Evolutionary conservation across 1,140 invertebrate species (phyloP).

Genomic region (Drepana arcuata): DNA sequence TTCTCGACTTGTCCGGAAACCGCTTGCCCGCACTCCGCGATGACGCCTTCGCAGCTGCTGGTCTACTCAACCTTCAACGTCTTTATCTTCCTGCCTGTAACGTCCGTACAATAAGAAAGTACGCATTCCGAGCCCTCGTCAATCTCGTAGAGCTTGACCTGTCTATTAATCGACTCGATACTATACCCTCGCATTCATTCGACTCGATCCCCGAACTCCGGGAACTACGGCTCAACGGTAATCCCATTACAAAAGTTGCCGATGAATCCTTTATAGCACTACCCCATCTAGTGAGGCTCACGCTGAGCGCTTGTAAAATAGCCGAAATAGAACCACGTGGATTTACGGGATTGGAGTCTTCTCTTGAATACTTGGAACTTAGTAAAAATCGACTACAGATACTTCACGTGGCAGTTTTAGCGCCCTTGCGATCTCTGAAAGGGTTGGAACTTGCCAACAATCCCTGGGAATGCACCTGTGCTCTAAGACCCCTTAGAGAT

Average conservation of each 20-base stretch:
- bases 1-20: conserved; percentile 84
- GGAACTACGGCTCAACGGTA: conserved; percentile 81
- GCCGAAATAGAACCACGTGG: conserved; percentile 77
- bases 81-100: conserved; percentile 79
- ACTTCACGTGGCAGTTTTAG: conserved; percentile 76
- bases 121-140: conserved; percentile 79
- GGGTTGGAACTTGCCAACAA: conserved; percentile 83
- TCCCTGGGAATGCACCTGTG: conserved; percentile 87
- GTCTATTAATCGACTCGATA: conserved; percentile 78
- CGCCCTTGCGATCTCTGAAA: conserved; percentile 78
- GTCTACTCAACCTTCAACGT: conserved; percentile 84
- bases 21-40: conserved; percentile 76
- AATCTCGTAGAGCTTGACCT: conserved; percentile 86
- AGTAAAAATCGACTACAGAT: conserved; percentile 81
- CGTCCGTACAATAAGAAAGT: conserved; percentile 75
- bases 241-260: conserved; percentile 79
- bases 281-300: conserved; percentile 80
- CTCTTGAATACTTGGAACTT: conserved; percentile 82
- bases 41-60: conserved; percentile 80
- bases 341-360: conserved; percentile 80
- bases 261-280: conserved; percentile 80
- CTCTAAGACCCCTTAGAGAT: conserved; percentile 78
- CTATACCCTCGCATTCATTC: conserved; percentile 80
- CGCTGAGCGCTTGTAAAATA: conserved; percentile 81
- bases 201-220: conserved; percentile 80